A percentile compares a stretch with the other conserved stretches of the same genome.
phyloP scores from a whole-genome alignment of 2,888 invertebrate species.

The Chymomyza fuscimana region DNA sequence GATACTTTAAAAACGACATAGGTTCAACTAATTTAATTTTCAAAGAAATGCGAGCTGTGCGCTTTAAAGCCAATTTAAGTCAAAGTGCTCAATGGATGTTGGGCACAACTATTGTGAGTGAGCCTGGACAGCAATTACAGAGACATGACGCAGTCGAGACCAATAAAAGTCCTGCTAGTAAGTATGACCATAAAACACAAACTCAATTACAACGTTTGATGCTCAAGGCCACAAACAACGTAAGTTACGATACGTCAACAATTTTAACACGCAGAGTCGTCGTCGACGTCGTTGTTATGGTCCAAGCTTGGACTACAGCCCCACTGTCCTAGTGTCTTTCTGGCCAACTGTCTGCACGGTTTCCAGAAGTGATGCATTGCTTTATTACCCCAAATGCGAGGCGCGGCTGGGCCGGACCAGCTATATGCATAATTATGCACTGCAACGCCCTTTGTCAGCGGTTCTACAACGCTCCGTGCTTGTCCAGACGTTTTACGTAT shows the following conservation, averaged over 20 bases:
- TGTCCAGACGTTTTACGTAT: constrained; percentile 34
- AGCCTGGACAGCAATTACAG: constrained; percentile 32
- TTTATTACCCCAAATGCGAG: constrained; percentile 68
- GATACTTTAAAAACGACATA: not conserved
- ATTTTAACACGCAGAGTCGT: constrained; percentile 39
- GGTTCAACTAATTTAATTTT: not conserved
- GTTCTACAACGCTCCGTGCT: constrained; percentile 7
- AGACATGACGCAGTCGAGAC: constrained; percentile 34
- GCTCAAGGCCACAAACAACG: constrained; percentile 73
- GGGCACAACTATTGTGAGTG: too few relatives aligned
- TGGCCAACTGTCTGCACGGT: constrained; percentile 16
- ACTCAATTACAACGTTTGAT: constrained; percentile 72
- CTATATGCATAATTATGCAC: constrained; percentile 73
- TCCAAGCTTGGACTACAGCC: too few relatives aligned
- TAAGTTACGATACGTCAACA: constrained; percentile 73
- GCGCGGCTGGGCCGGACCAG: constrained; percentile 17
- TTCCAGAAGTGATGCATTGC: constrained; percentile 67
- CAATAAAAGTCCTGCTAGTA: constrained; percentile 53
- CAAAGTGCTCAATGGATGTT: too few relatives aligned
- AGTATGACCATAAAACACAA: constrained; percentile 66
- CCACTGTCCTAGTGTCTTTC: not conserved
- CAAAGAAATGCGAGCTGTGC: not conserved
- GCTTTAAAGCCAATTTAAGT: not conserved
- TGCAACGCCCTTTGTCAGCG: constrained; percentile 77
- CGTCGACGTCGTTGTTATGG: not conserved